Evolutionary conservation across 1,140 invertebrate genomes (phyloP), one percentile per base, ranked within the genome.

Genomic region (Anastrepha ludens): DNA sequence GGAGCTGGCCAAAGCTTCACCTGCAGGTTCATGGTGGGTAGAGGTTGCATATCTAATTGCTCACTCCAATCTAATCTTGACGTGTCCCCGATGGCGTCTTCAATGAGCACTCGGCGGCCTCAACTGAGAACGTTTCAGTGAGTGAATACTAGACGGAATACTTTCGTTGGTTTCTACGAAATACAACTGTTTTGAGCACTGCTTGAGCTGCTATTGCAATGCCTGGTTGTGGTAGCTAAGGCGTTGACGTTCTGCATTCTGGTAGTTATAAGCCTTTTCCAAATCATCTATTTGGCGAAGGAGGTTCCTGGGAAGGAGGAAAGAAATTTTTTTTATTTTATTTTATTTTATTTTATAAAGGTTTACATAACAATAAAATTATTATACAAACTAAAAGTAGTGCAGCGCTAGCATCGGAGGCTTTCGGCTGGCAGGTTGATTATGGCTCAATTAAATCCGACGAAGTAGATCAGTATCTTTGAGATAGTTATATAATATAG

Each of bases 201-300:
- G 96, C 90, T 96, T 95, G 85, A 98, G 94, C 91, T 96, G 96
- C 95, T 97, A 98, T 90, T 96, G 95, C 2, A 98, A 94, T 93
- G 98, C 97, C 94, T 98, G 98, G 91, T 98, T 98, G 90, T 97
- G 95, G 90, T 96, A 96, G 0, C 95, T 95, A 5, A 98, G 92
- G 13, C 97, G 94, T 86, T 97, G 96, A 88, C 97, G 97, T 81
- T 97, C 96, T 89, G 96, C 96, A 0, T 94, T 94, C 91, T 98
- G 96, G 44, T 96, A 94, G 55, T 96, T 95, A 62, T 96, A 95
- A 1, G 94, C 95, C 85, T 97, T 96, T n/a, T 95, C 93, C 11
- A 97, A 92, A 17, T 95, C 93, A 87, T 96, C 94, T 89, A 97
- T 96, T 89, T 97, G 95, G 20, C 94, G 93, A 0, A 94, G 92